Base-by-base conservation (phyloP, 2,888 invertebrate genomes). In the Lacanobia oleracea region DNA sequence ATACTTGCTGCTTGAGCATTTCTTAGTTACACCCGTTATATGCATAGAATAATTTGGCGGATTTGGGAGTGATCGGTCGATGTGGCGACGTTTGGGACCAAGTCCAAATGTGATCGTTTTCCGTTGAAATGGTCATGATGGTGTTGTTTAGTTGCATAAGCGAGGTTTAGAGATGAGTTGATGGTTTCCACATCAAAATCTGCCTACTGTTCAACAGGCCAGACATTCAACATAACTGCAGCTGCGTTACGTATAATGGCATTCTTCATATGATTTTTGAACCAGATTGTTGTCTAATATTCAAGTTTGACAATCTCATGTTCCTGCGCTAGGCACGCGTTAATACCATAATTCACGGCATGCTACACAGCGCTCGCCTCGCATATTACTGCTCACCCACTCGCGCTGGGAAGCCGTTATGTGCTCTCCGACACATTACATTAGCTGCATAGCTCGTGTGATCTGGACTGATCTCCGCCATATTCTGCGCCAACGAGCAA, bases 371-470 rank as follows among this genome's bases (percentile, higher is more conserved):
- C 65, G 65, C 62, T 69, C 63, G 57, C 53, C 18, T 66, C 61
- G 59, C 78, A 85, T 54, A 77, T 85, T 75, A 67, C 71, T 71
- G 70, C 67, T 83, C 80, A 76, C 69, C 74, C 72, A 84, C 68
- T 81, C 63, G 70, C 65, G 69, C 68, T 70, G 79, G 62, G 75
- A 79, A 78, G 79, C 73, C 60, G 75, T 76, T 63, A 79, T 79
- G 79, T 74, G 75, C 77, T 82, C 80, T 75, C 75, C 72, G 84
- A 84, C 86, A 85, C 83, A 87, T 86, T 83, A 77, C 85, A 89
- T 89, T 89, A 90, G 75, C 75, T 81, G 75, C 77, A 77, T 75
- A 83, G 82, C 82, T 77, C 74, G 68, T 81, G 82, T 78, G 83
- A 85, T 81, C 75, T 75, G 65, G 66, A 81, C 66, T 76, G 77